Evolutionary conservation across 1,140 invertebrate genomes (phyloP).

Genomic region (Phymastichus coffea): DNA sequence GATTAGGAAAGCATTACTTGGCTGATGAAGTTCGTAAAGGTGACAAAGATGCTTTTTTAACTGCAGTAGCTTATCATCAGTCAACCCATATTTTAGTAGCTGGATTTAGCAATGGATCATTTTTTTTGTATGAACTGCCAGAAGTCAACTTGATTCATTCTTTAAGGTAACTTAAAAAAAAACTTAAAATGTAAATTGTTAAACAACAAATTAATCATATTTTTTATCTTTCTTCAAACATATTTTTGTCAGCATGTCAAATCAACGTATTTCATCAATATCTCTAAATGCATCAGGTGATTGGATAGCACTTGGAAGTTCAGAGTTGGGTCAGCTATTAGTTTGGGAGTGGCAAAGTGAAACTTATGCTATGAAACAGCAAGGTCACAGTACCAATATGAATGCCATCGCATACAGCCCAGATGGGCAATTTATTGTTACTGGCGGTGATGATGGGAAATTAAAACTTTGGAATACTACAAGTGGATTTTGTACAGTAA

Average conservation of each 20-base stretch:
- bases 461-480: slow-evolving; percentile 93
- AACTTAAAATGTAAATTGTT: slow-evolving; percentile 2
- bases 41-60: slow-evolving; percentile 64
- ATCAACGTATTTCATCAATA: slow-evolving; percentile 78
- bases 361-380: slow-evolving; percentile 97
- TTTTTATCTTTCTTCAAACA: no score
- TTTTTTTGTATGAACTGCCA: slow-evolving; percentile 91
- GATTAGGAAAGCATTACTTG: slow-evolving; percentile 70
- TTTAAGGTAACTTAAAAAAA: slow-evolving; percentile 59
- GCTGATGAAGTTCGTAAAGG: slow-evolving; percentile 67
- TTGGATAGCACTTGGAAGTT: slow-evolving; percentile 91
- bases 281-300: slow-evolving; percentile 85
- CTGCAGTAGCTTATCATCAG: slow-evolving; percentile 78
- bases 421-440: slow-evolving; percentile 87
- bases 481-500: slow-evolving; percentile 92
- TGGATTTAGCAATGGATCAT: slow-evolving; percentile 79
- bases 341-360: slow-evolving; percentile 99
- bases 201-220: slow-evolving; percentile 10
- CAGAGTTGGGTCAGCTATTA: slow-evolving; percentile 82
- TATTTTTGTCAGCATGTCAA: slow-evolving; percentile 82
- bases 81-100: slow-evolving; percentile 69
- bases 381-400: slow-evolving; percentile 90
- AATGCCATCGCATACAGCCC: slow-evolving; percentile 85
- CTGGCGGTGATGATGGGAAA: slow-evolving; percentile 94
- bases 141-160: slow-evolving; percentile 91